These are phyloP conservation scores for Smutsia temminckii DNA, from an alignment of 2,797 vertebrate species.

Conservation along the genomic window DNA sequence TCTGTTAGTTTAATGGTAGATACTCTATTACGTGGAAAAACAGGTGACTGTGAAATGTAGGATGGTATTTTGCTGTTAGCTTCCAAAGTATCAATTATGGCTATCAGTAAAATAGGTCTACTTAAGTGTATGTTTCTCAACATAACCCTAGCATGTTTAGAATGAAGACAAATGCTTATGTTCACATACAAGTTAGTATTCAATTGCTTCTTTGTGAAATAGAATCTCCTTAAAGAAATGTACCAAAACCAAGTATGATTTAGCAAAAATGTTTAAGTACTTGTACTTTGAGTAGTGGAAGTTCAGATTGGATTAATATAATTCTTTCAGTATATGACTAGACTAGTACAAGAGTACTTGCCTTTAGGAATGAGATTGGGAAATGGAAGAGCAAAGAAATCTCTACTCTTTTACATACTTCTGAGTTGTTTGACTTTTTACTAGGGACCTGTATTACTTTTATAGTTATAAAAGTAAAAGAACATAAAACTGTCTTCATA, in stretches of 20 bases:
- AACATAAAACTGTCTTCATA: not conserved
- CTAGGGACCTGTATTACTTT: not conserved
- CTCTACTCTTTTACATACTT: not conserved
- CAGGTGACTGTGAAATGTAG: not conserved
- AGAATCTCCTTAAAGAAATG: not conserved
- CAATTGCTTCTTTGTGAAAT: not conserved
- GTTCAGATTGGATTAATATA: not conserved
- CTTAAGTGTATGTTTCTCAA: not conserved
- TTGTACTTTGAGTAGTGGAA: not conserved
- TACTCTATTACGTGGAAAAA: conserved; percentile 20
- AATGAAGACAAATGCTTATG: not conserved
- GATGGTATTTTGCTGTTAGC: not conserved
- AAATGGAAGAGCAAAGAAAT: not conserved
- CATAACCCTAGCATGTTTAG: conserved; percentile 18
- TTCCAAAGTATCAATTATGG: not conserved
- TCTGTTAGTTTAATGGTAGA: not conserved
- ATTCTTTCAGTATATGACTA: not conserved
- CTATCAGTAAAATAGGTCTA: not conserved
- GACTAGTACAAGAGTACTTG: not conserved
- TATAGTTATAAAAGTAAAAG: conserved; percentile 11
- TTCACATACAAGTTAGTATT: not conserved
- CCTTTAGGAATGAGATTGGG: not conserved
- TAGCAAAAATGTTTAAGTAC: not conserved
- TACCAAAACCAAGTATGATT: not conserved
- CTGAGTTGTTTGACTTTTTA: not conserved